Evolutionary conservation across 2,888 invertebrate genomes (phyloP).

Genomic region (Ennomos fuscantarius): DNA sequence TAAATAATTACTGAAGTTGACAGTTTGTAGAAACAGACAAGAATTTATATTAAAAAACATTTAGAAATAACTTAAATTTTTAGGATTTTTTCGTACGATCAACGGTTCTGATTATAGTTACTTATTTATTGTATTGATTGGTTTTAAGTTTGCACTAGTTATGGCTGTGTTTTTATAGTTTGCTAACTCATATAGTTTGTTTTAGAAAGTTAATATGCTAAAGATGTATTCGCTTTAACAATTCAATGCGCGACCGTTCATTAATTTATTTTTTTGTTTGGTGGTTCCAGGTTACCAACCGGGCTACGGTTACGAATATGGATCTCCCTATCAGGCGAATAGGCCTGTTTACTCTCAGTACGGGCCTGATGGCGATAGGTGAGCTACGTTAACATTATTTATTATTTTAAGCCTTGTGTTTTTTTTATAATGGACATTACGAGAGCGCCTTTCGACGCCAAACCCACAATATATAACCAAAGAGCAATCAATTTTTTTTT

Average conservation of each 20-base stretch:
- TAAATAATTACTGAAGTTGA: too few species aligned
- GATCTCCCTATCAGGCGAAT: conserved; percentile 88
- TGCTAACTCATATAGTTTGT: conserved; percentile 13
- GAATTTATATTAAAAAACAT: too few species aligned
- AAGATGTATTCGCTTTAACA: neutral
- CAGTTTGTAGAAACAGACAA: too few species aligned
- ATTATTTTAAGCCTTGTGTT: too few species aligned
- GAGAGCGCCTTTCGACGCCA: too few species aligned
- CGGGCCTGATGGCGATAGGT: conserved; percentile 89
- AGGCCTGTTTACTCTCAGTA: conserved; percentile 93
- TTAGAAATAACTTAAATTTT: too few species aligned
- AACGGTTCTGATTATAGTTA: too few species aligned
- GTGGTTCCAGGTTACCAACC: conserved; percentile 86
- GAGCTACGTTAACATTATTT: conserved; percentile 37
- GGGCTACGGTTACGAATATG: conserved; percentile 88
- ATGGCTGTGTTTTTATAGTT: conserved; percentile 10
- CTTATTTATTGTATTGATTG: neutral
- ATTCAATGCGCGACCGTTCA: conserved; percentile 7
- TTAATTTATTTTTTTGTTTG: conserved; percentile 8
- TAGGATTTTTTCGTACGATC: too few species aligned
- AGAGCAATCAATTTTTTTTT: too few species aligned
- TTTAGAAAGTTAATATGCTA: conserved; percentile 2
- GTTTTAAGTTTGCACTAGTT: neutral
- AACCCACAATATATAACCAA: too few species aligned
- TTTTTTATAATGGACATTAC: too few species aligned